Conservation (phyloP, 2,797 vertebrate genomes). For the Pantherophis alleghaniensis region DNA sequence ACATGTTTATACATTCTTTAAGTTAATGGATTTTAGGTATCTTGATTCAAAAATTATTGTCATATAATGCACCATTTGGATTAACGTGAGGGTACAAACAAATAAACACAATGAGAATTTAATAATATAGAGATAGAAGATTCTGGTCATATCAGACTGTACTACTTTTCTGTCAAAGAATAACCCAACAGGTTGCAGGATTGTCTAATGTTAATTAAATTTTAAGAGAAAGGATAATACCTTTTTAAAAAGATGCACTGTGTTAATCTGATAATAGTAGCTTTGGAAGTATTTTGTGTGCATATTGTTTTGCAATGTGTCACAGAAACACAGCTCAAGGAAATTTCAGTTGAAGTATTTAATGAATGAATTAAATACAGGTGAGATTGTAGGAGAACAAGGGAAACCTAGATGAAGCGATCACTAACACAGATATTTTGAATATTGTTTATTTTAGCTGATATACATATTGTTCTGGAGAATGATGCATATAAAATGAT, state of each 20-base stretch:
- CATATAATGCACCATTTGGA: neutral
- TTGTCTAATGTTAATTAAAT: neutral
- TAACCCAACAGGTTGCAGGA: neutral
- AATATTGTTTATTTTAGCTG: slow-evolving; percentile 1
- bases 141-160: neutral
- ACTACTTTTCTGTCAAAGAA: neutral
- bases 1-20: neutral
- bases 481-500: neutral
- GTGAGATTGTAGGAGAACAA: no score
- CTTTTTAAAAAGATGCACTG: neutral
- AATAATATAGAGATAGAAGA: neutral
- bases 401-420: neutral
- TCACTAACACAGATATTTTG: neutral
- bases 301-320: neutral
- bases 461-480: neutral
- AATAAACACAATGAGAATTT: neutral
- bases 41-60: neutral
- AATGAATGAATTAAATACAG: neutral
- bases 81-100: neutral
- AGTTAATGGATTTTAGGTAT: neutral
- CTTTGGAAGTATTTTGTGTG: neutral
- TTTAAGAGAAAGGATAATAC: neutral
- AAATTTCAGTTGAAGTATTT: neutral
- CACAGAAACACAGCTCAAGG: neutral
- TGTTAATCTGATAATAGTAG: neutral